Conservation (phyloP, 2,113 vertebrate genomes). For the Notothenia coriiceps region DNA sequence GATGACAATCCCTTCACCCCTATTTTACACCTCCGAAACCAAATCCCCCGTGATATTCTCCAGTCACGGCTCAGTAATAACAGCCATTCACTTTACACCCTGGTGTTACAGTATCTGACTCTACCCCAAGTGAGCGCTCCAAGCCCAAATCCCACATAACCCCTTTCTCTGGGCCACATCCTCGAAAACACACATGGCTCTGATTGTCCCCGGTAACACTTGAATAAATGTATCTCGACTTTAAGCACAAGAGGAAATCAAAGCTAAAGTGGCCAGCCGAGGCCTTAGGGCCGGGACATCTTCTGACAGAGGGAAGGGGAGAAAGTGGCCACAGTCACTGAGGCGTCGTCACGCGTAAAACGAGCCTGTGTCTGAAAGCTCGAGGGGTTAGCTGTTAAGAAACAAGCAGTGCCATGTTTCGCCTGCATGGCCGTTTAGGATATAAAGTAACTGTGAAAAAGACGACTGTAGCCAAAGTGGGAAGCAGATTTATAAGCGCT, state of each 20-base stretch:
- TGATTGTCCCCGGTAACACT: constrained; percentile 56
- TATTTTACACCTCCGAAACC: constrained; percentile 66
- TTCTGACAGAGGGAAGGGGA: neutral
- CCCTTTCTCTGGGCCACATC: constrained; percentile 63
- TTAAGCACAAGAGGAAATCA: constrained; percentile 62
- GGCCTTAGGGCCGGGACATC: constrained; percentile 26
- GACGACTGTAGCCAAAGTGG: constrained; percentile 69
- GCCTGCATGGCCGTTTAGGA: constrained; percentile 55
- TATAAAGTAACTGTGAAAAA: constrained; percentile 80
- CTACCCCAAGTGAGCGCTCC: constrained; percentile 47
- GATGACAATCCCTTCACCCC: constrained; percentile 45
- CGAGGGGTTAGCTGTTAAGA: constrained; percentile 59
- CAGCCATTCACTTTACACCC: constrained; percentile 63
- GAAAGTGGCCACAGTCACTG: constrained; percentile 40
- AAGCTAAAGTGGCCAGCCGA: constrained; percentile 46
- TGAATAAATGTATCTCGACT: constrained; percentile 62
- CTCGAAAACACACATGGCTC: constrained; percentile 71
- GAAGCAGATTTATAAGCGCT: constrained; percentile 72
- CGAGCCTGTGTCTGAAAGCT: constrained; percentile 58
- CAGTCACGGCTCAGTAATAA: constrained; percentile 59
- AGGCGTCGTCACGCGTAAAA: constrained; percentile 58
- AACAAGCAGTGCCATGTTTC: constrained; percentile 81
- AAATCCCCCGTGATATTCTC: constrained; percentile 56
- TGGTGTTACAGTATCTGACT: constrained; percentile 65
- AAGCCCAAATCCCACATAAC: constrained; percentile 72